Conservation (phyloP, 2,797 vertebrate species). For the Xiphorhynchus erythropygius region DNA sequence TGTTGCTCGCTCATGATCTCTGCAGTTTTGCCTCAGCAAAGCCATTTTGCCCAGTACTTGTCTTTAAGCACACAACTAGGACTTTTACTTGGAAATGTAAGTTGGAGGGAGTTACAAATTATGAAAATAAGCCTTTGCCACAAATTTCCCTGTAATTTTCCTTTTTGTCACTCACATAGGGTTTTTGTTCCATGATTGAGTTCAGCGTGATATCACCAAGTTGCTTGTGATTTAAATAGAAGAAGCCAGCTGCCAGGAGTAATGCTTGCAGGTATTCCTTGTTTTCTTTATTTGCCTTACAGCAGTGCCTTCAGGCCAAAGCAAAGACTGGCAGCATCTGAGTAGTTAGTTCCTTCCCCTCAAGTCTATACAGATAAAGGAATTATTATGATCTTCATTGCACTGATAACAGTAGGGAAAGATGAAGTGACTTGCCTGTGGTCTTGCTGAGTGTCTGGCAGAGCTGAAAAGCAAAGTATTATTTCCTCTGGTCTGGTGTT, state of each 20-base stretch:
- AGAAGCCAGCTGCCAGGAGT: background rate
- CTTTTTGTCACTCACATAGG: background rate
- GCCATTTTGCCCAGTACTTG: background rate
- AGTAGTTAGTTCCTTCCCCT: conserved; percentile 12
- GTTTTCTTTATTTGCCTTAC: conserved; percentile 55
- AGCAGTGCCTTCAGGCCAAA: conserved; percentile 49
- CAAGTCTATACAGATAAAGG: conserved; percentile 8
- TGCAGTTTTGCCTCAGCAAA: background rate
- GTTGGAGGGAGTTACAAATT: background rate
- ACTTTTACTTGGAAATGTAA: background rate
- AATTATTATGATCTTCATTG: conserved; percentile 29
- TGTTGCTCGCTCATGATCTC: rapidly evolving
- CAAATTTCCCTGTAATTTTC: background rate
- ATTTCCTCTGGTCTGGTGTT: background rate
- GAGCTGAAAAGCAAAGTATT: background rate
- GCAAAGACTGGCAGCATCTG: conserved; percentile 19
- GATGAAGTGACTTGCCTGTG: background rate
- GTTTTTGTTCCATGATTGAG: conserved; percentile 9
- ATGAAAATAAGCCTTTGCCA: background rate
- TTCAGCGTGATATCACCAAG: background rate
- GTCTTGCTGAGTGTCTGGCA: background rate
- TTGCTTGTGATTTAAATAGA: conserved; percentile 41
- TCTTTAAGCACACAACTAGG: background rate
- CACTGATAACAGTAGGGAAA: background rate
- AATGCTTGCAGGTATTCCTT: conserved; percentile 46